Conservation (phyloP, 1,140 invertebrate genomes). For the Gyrodactylus salaris region DNA sequence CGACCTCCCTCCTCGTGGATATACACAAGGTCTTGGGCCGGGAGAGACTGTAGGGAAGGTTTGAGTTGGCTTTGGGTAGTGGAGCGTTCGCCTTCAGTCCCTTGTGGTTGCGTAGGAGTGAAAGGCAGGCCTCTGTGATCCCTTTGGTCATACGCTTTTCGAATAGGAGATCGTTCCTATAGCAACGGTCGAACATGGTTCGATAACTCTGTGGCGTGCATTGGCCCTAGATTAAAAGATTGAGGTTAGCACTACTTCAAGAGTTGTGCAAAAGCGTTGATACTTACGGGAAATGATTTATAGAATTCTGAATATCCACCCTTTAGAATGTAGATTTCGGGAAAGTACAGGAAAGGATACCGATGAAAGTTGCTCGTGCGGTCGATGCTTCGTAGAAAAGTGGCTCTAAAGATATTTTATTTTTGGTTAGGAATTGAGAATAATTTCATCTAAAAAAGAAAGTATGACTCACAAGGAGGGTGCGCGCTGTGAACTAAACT, state of each 20-base stretch:
- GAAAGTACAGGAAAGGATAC: slow-evolving; percentile 51
- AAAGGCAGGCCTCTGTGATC: neutral
- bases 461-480: slow-evolving; percentile 31
- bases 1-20: no score
- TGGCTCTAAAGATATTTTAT: neutral
- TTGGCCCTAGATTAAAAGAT: neutral
- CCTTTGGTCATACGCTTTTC: neutral
- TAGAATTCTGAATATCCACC: slow-evolving; percentile 61
- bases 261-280: neutral
- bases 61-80: neutral
- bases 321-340: slow-evolving; percentile 57
- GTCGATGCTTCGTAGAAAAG: slow-evolving; percentile 43
- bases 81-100: neutral
- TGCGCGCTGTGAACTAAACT: slow-evolving; percentile 73
- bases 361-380: slow-evolving; percentile 34
- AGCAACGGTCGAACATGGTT: neutral
- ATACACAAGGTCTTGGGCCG: no score
- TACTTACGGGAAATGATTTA: slow-evolving; percentile 1
- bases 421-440: neutral
- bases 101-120: neutral
- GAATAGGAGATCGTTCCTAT: neutral
- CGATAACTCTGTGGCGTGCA: neutral
- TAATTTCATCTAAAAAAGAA: neutral
- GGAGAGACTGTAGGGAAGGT: neutral
- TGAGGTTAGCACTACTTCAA: neutral